Evolutionary conservation across 2,888 invertebrate genomes (phyloP).

Genomic region (Andrena bicolor): DNA sequence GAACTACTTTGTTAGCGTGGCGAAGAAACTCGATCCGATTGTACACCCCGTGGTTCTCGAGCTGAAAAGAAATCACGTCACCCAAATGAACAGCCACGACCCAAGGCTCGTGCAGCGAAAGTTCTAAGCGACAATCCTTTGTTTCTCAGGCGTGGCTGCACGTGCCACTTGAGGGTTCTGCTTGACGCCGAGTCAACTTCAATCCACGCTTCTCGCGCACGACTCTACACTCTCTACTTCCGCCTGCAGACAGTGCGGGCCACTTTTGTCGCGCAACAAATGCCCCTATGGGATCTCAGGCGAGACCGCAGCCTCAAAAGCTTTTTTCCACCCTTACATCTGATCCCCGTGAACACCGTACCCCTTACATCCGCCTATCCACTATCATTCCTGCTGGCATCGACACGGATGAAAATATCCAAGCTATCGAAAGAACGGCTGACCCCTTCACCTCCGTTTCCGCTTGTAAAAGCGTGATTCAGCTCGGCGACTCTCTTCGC

Average conservation of each 20-base stretch:
- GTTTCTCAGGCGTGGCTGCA: slow-evolving; percentile 45
- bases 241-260: slow-evolving; percentile 30
- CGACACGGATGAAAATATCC: not conserved
- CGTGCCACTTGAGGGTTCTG: slow-evolving; percentile 55
- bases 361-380: not conserved
- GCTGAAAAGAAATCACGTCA: not conserved
- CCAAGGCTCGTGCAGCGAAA: slow-evolving; percentile 15
- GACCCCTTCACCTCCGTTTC: not conserved
- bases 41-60: too few species aligned
- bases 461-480: not conserved
- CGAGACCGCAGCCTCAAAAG: slow-evolving; percentile 26
- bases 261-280: slow-evolving; percentile 13
- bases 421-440: not conserved
- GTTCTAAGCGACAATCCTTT: slow-evolving; percentile 37
- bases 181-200: slow-evolving; percentile 27
- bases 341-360: slow-evolving; percentile 39
- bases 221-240: slow-evolving; percentile 60
- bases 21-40: not conserved
- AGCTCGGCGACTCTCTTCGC: not conserved
- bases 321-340: slow-evolving; percentile 1
- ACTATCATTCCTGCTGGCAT: not conserved
- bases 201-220: slow-evolving; percentile 58
- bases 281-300: slow-evolving; percentile 2
- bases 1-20: not conserved
- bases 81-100: not conserved